Evolutionary conservation across 2,113 vertebrate species (phyloP).

Genomic region (Speoplatyrhinus poulsoni): DNA sequence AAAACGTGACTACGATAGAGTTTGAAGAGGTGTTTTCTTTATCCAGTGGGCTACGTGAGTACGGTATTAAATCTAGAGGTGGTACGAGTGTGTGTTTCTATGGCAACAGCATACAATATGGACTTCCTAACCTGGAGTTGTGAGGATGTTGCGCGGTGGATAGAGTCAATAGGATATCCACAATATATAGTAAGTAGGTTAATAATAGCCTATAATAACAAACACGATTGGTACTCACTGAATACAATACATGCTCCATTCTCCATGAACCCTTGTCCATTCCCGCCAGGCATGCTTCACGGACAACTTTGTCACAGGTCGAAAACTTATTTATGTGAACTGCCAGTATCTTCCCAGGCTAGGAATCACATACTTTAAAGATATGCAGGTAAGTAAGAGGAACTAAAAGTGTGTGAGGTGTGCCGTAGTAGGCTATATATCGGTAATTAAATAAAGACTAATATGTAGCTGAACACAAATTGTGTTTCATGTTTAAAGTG

Average conservation of each 20-base stretch:
- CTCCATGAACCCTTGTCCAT: conserved; percentile 1
- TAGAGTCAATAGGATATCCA: conserved; percentile 71
- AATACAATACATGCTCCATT: neutral
- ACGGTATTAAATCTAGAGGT: neutral
- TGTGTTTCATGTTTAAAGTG: too few relatives aligned
- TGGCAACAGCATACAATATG: conserved; percentile 66
- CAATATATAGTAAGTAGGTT: conserved; percentile 67
- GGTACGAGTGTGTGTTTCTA: conserved; percentile 53
- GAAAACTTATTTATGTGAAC: conserved; percentile 83
- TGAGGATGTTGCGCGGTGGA: conserved; percentile 71
- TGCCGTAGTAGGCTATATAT: neutral
- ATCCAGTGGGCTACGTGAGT: neutral
- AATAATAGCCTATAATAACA: too few relatives aligned
- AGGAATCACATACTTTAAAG: conserved; percentile 85
- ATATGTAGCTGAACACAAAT: too few relatives aligned
- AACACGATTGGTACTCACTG: neutral
- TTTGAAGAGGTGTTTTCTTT: too few relatives aligned
- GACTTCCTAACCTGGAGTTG: conserved; percentile 70
- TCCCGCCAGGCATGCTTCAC: conserved; percentile 85
- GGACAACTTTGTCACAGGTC: conserved; percentile 83
- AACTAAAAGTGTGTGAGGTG: neutral
- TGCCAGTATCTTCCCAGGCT: conserved; percentile 82
- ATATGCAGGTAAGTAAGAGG: conserved; percentile 82
- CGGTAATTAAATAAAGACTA: neutral
- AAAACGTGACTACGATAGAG: too few relatives aligned